phyloP scores from a whole-genome alignment of 2,113 vertebrate genomes.

The Onychostoma macrolepis region DNA sequence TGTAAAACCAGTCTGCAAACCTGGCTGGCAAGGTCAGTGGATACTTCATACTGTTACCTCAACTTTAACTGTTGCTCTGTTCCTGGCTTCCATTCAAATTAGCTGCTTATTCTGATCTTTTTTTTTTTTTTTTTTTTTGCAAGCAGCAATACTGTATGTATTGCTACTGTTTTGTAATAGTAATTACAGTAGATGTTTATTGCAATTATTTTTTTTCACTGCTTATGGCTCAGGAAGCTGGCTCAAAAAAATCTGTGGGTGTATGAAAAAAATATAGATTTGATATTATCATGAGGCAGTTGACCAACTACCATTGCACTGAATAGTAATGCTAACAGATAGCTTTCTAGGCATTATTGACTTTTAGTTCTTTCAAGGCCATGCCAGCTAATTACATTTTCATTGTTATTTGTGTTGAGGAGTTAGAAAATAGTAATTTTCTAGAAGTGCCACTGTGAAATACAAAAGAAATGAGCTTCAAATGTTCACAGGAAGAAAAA shows the following conservation, averaged over 20 bases:
- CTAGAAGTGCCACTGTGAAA: background rate
- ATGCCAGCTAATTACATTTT: background rate
- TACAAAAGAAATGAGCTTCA: background rate
- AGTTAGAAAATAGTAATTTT: background rate
- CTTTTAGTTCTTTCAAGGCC: background rate
- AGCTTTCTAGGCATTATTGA: background rate
- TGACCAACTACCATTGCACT: background rate
- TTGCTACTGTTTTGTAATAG: background rate
- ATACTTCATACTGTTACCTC: background rate
- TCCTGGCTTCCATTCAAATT: background rate
- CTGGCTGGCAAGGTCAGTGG: slow-evolving; percentile 96
- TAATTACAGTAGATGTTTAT: background rate
- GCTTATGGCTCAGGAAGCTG: background rate
- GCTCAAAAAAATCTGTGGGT: background rate
- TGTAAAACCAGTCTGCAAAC: slow-evolving; percentile 95
- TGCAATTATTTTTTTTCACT: background rate
- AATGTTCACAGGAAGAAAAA: background rate
- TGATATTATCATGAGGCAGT: background rate
- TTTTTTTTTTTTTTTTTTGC: no score
- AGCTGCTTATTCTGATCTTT: background rate
- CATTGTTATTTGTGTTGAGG: background rate
- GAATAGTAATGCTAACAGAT: background rate
- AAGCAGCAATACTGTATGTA: background rate
- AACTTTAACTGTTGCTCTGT: background rate
- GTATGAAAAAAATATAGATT: background rate